Evolutionary conservation across 2,888 invertebrate genomes (phyloP).

Genomic region (Nephrotoma flavescens): DNA sequence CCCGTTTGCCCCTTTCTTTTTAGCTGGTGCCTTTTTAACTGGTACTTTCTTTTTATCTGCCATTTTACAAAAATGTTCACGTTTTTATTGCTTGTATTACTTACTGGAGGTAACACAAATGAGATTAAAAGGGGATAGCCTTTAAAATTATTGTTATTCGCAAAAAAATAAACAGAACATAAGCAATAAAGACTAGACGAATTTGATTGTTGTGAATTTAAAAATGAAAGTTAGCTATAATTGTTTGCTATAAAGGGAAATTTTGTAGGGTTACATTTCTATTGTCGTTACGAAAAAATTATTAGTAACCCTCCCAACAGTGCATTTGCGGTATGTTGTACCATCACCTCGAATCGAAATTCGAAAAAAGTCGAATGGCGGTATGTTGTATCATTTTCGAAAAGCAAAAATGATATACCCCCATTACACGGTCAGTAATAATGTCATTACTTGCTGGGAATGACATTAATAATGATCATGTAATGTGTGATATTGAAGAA

Average conservation of each 20-base stretch:
- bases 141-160: neutral
- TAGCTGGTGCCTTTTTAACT: slow-evolving; percentile 6
- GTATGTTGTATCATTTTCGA: too few species aligned
- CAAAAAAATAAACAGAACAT: neutral
- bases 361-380: too few species aligned
- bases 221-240: neutral
- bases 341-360: too few species aligned
- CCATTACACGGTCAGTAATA: too few species aligned
- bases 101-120: neutral
- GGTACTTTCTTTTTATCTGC: slow-evolving; percentile 11
- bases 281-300: too few species aligned
- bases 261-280: neutral
- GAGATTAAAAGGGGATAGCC: neutral
- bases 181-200: neutral
- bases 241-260: neutral
- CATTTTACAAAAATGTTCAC: neutral
- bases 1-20: slow-evolving; percentile 20
- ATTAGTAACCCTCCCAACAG: too few species aligned
- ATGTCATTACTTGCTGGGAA: too few species aligned
- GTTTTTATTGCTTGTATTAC: neutral
- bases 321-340: too few species aligned
- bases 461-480: too few species aligned
- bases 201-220: neutral
- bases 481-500: too few species aligned
- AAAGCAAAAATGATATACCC: too few species aligned